Base-by-base conservation (phyloP, 1,140 invertebrate genomes). In the Littorina saxatilis region DNA sequence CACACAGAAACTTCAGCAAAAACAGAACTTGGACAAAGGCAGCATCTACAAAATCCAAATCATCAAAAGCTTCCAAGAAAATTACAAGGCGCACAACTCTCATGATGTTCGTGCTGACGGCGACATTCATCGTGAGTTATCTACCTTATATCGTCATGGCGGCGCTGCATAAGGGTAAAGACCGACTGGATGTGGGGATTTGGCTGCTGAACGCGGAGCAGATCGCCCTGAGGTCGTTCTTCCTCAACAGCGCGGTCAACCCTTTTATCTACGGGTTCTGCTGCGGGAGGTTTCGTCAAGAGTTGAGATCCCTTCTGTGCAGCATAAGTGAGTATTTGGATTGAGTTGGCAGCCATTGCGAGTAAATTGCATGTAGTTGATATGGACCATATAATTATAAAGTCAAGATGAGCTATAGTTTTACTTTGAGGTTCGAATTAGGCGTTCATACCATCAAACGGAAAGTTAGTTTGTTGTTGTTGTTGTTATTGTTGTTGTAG, bases 101-200 rank as follows among this genome's bases (percentile, higher is more conserved):
- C 1, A 85, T 91, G 50, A 88, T 91, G 29, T 88, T 87, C 50
- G 83, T 87, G 5, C 87, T 91, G 4, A 88, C 90, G 3, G 37
- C 88, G n/a, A 83, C 87, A 9, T 90, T 89, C 50, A 80, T 90
- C 13, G 1, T 89, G 9, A 89, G 90, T 50, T 91, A 88, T 82
- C 72, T 91, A 4, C 90, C 90, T n/a, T 86, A 89, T 79, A 61
- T 90, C 0, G 80, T 81, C 27, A 75, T 90, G 11, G 37, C n/a
- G 17, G 55, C 55, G 7, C 17, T 58, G 55, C n/a, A n/a, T n/a
- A 15, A n/a, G 23, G 55, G 55, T 20, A 58, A n/a, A 58, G n/a
- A 58, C 17, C 17, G 7, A 7, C 17, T 7, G 55, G 35, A 29
- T 20, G 43, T 29, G 11, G 35, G 70, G 0, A 23, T 23, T 13